Base-by-base conservation (phyloP, 1,140 invertebrate genomes). In the Lordiphosa collinella region DNA sequence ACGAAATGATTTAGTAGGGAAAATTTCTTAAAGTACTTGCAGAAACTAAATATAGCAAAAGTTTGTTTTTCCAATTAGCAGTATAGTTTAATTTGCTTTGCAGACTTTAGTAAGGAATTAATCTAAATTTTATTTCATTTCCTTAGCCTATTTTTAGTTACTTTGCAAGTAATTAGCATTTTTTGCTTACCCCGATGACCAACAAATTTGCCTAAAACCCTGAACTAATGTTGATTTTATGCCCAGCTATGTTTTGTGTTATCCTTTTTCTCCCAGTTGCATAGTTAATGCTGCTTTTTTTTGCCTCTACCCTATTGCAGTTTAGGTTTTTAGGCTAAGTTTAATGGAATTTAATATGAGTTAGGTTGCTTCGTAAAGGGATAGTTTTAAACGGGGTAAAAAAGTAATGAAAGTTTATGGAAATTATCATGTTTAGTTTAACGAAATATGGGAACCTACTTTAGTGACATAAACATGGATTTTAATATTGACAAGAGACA, bases 211-310 rank as follows among this genome's bases (percentile, higher is more conserved):
- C 7, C 22, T 8, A 12, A 47, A 11, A 31, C 32, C 25, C 61
- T 51, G 29, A 35, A n/a, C 61, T 54, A 64, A 54, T 64, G 49
- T 43, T 29, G 25, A 40, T 63, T 36, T 63, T 54, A 41, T 48
- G 50, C 43, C 29, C 41, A 34, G 41, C 41, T 13, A 38, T 38
- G 32, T 9, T 35, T 31, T 53, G 34, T 52, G 37, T 49, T 50
- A 31, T 32, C 29, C 16, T 16, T 43, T 12, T 3, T 18, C 31
- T 64, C 62, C 60, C 62, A 43, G 43, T 31, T 61, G 62, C 13
- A 50, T 43, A 60, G 55, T 65, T 64, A 65, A 64, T 29, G 12
- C n/a, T 44, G 61, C 63, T 64, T 53, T 61, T 63, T 52, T 58
- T 34, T 29, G 64, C 31, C 18, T 32, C 37, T 34, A 41, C 32